These are phyloP conservation scores for Brachyalestes nurse DNA, from an alignment of 2,797 vertebrate genomes.

Conservation along the genomic window DNA sequence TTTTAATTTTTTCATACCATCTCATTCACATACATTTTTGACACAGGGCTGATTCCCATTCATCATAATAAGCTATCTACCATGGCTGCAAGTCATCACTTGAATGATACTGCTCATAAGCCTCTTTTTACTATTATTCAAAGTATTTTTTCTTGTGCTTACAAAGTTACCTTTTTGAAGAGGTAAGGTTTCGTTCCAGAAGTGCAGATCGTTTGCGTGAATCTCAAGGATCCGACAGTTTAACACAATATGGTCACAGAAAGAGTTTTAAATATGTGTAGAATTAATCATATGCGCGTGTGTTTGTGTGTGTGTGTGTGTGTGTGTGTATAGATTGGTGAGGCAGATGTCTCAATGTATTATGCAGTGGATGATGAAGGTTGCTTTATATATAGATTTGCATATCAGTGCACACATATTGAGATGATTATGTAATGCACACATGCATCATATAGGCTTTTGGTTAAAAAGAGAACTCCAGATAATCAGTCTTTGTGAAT, in stretches of 20 bases:
- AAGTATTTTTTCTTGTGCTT: too few species aligned
- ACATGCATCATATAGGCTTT: background rate
- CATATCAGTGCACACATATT: slow-evolving; percentile 39
- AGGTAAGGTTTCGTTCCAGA: too few species aligned
- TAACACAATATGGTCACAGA: background rate
- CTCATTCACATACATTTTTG: too few species aligned
- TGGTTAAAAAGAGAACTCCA: too few species aligned
- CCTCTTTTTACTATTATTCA: too few species aligned
- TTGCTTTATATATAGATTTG: slow-evolving; percentile 21
- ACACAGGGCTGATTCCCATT: too few species aligned
- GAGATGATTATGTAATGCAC: slow-evolving; percentile 35
- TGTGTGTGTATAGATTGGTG: slow-evolving; percentile 20
- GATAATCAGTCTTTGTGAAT: background rate
- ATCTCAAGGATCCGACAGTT: background rate
- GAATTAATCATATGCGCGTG: background rate
- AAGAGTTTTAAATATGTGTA: slow-evolving; percentile 16
- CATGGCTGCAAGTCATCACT: too few species aligned
- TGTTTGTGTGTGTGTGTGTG: slow-evolving; percentile 26
- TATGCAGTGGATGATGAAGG: background rate
- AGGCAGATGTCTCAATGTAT: background rate
- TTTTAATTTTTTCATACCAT: too few species aligned
- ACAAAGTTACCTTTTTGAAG: too few species aligned
- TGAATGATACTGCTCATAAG: too few species aligned
- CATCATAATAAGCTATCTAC: too few species aligned
- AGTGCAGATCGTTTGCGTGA: background rate